Evolutionary conservation across 2,797 vertebrate genomes (phyloP).

Genomic region (Hydrophis major): DNA sequence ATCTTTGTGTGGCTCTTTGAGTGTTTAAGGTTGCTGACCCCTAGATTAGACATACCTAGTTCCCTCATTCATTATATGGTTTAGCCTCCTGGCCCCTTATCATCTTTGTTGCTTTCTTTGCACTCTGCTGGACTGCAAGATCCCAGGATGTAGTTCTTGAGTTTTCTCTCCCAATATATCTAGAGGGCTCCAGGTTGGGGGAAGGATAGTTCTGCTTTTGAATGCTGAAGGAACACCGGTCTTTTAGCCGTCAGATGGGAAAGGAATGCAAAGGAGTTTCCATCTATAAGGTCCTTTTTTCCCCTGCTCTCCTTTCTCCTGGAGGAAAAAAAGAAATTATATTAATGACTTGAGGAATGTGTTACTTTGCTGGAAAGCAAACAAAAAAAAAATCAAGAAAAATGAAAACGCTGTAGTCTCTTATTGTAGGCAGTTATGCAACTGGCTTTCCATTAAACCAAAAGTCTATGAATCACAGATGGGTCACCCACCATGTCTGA

Average conservation of each 20-base stretch:
- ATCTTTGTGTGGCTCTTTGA: no score
- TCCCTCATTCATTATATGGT: no score
- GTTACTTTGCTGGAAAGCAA: not conserved
- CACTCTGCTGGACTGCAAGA: not conserved
- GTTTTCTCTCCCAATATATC: not conserved
- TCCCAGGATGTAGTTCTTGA: not conserved
- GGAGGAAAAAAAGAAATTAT: not conserved
- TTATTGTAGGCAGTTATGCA: not conserved
- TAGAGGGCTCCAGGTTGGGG: not conserved
- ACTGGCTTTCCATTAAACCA: not conserved
- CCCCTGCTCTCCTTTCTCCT: not conserved
- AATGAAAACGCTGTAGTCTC: not conserved
- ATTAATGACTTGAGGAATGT: not conserved
- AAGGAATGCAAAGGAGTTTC: not conserved
- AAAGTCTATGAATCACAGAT: slow-evolving; percentile 13
- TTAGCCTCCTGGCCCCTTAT: not conserved
- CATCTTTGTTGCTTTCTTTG: not conserved
- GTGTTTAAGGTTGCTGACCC: no score
- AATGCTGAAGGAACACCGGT: not conserved
- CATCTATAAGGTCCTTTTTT: not conserved
- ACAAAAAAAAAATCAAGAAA: not conserved
- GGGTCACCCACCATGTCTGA: slow-evolving; percentile 20
- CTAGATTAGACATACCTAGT: no score
- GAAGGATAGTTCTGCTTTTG: not conserved
- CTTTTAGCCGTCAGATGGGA: not conserved